Conservation (phyloP, 1,140 invertebrate genomes). For the Zelostemma sp. region DNA sequence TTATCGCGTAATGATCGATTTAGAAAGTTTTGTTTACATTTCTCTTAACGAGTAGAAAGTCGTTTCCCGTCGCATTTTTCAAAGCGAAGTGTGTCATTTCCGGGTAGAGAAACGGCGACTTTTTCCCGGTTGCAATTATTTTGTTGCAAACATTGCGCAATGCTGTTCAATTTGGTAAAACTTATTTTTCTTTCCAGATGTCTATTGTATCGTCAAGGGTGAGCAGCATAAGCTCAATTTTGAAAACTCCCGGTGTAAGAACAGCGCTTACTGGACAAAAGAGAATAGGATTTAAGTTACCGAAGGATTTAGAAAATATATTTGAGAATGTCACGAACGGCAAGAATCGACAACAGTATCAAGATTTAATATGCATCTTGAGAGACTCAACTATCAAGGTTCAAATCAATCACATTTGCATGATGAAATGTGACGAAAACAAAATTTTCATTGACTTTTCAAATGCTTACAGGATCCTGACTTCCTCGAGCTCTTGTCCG, state of each 20-base stretch:
- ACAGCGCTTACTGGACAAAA: conserved; percentile 45
- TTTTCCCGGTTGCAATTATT: background rate
- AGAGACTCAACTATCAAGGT: conserved; percentile 61
- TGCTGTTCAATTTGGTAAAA: background rate
- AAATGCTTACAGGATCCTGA: conserved; percentile 71
- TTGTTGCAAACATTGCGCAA: too few relatives aligned
- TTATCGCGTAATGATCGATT: too few relatives aligned
- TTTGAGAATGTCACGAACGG: conserved; percentile 55
- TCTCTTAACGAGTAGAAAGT: background rate
- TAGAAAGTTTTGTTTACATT: background rate
- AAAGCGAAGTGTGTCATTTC: background rate
- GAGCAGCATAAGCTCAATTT: conserved; percentile 61
- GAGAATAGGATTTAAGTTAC: conserved; percentile 59
- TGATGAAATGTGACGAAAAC: too few relatives aligned
- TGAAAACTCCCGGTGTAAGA: conserved; percentile 57
- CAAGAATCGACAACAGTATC: conserved; percentile 53
- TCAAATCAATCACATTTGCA: conserved; percentile 5
- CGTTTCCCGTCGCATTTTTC: background rate
- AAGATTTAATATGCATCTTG: conserved; percentile 64
- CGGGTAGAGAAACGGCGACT: background rate
- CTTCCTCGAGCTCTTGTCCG: conserved; percentile 69
- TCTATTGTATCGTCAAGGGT: conserved; percentile 63
- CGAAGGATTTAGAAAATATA: conserved; percentile 58
- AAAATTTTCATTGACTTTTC: conserved; percentile 2
- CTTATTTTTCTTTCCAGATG: conserved; percentile 53